phyloP scores from a whole-genome alignment of 2,113 vertebrate genomes.

The Alexandromys fortis region DNA sequence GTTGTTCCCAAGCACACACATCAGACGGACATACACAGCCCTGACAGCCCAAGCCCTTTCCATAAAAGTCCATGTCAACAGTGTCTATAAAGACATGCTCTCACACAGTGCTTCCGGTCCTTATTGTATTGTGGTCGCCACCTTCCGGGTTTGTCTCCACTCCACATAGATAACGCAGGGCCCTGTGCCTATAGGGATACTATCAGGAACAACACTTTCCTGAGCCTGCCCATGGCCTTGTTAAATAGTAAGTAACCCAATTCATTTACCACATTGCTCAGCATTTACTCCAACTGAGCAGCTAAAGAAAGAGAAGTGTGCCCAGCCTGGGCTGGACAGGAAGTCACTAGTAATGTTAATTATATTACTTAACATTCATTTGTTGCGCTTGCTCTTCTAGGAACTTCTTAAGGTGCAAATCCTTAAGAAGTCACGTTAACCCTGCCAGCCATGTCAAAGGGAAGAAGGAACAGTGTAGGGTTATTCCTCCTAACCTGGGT shows the following conservation, averaged over 20 bases:
- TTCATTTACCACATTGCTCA: neutral
- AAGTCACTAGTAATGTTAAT: neutral
- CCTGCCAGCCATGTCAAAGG: neutral
- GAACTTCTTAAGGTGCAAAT: neutral
- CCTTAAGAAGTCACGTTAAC: neutral
- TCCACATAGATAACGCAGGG: neutral
- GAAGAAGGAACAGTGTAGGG: neutral
- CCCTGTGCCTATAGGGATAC: neutral
- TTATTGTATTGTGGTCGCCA: neutral
- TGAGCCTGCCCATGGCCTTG: neutral
- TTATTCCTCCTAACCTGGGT: neutral
- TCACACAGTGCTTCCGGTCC: neutral
- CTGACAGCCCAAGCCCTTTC: neutral
- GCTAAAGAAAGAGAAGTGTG: neutral
- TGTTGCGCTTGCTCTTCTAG: neutral
- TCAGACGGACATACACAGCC: neutral
- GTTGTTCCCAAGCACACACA: neutral
- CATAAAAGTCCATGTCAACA: neutral
- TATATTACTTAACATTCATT: slow-evolving; percentile 2
- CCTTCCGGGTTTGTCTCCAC: neutral
- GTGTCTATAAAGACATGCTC: neutral
- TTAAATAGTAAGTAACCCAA: neutral
- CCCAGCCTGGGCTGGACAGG: neutral
- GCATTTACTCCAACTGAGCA: slow-evolving; percentile 33
- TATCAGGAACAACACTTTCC: neutral